phyloP scores from a whole-genome alignment of 2,797 vertebrate genomes.

The Sebastes oblongus region DNA sequence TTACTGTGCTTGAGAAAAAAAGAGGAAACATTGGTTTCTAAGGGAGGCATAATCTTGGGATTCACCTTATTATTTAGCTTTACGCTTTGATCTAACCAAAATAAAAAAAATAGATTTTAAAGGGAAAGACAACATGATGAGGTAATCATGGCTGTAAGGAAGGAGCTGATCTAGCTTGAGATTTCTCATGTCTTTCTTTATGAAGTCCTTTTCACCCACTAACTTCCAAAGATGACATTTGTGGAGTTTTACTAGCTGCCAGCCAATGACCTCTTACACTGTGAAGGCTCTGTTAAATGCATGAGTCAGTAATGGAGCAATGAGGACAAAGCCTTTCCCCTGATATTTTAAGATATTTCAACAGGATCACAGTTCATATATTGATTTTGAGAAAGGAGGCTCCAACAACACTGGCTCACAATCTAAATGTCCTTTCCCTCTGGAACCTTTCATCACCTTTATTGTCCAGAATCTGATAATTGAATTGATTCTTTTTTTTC shows the following conservation, averaged over 20 bases:
- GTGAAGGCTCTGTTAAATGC: not conserved
- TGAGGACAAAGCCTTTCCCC: not conserved
- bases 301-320: not conserved
- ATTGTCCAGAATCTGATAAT: not conserved
- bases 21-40: not conserved
- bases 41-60: conserved; percentile 2
- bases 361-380: conserved; percentile 1
- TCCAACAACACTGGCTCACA: not conserved
- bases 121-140: conserved; percentile 1
- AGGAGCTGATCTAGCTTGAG: not conserved
- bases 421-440: not conserved
- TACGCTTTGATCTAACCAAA: conserved; percentile 17
- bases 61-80: conserved; percentile 19
- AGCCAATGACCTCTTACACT: not conserved
- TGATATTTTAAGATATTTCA: not conserved
- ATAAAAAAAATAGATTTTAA: not conserved
- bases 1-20: not conserved
- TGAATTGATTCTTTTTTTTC: not conserved
- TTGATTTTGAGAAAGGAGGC: conserved; percentile 1
- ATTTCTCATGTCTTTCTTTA: not conserved
- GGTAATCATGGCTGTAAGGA: not conserved
- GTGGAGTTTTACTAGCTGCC: not conserved
- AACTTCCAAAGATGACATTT: not conserved
- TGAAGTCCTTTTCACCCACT: not conserved
- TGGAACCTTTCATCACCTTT: not conserved